Conservation (phyloP, 2,888 invertebrate genomes). For the Liopterus haemorrhoidalis region DNA sequence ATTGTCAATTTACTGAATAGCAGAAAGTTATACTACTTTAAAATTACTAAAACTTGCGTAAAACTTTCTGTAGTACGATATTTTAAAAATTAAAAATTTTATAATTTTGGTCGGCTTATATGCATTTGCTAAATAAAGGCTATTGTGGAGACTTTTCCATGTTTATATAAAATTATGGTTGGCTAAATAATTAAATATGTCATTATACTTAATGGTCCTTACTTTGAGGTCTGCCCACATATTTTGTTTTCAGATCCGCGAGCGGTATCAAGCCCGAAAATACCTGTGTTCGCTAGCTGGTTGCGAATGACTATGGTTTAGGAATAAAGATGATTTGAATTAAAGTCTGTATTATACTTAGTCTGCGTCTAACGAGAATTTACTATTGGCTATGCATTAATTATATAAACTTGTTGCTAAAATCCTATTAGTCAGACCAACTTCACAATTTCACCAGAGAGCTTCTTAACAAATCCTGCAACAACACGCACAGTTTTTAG, state of each 20-base stretch:
- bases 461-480: too few relatives aligned
- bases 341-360: too few relatives aligned
- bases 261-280: neutral
- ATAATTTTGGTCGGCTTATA: neutral
- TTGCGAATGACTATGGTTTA: too few relatives aligned
- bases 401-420: too few relatives aligned
- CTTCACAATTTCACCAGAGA: too few relatives aligned
- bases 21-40: neutral
- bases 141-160: too few relatives aligned
- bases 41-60: conserved; percentile 4
- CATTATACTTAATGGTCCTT: neutral
- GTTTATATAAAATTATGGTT: neutral
- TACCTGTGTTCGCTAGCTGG: too few relatives aligned
- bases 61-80: neutral
- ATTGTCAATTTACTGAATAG: neutral
- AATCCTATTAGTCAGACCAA: too few relatives aligned
- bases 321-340: too few relatives aligned
- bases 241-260: neutral
- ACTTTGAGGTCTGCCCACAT: neutral
- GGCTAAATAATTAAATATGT: conserved; percentile 3
- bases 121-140: neutral
- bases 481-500: too few relatives aligned
- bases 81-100: neutral
- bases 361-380: too few relatives aligned
- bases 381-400: too few relatives aligned